Base-by-base conservation (phyloP, 2,888 invertebrate species). In the Frankliniella intonsa region DNA sequence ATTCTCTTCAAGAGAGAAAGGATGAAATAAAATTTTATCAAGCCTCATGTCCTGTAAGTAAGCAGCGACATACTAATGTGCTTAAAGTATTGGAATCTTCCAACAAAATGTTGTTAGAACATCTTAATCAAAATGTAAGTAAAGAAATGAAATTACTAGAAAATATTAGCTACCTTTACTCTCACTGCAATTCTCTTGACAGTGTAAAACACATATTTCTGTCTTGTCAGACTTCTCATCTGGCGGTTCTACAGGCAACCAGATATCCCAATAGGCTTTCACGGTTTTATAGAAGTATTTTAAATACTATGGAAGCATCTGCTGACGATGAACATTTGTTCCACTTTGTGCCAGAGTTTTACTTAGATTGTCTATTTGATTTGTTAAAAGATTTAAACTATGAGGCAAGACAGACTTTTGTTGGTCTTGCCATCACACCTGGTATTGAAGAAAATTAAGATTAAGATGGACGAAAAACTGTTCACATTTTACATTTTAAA, bases 341-440 rank as follows among this genome's bases (percentile, higher is more conserved):
- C 86, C 90, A 92, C 27, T 94, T 93, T 86, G 91, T 93, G 19
- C 94, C 94, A 0, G 93, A 93, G 85, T 93, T 93, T 87, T 94
- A 94, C 86, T 90, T 94, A 81, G 92, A 93, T 84, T 90, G 92
- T 0, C 89, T 92, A 86, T 88, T 93, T 80, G 92, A 93, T 85
- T 86, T 93, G 3, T 92, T 91, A 86, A 90, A 91, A 85, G 91
- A 38, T 38, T 38, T 38, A 38, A 38, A 38, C 38, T 38, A 38
- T 38, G 38, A 38, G 5, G 38, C 38, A 2, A 38, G 38, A 38
- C 38, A 38, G 5, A 92, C 92, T 19, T 55, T 55, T 0, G 88
- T 90, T 1, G 89, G 91, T 0, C 89, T 92, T 51, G 90, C 91
- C 27, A 89, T 90, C 80, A 88, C 89, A 82, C 84, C 87, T 87